Evolutionary conservation across 2,113 vertebrate genomes (phyloP).

Genomic region (Pterocles burchelli): DNA sequence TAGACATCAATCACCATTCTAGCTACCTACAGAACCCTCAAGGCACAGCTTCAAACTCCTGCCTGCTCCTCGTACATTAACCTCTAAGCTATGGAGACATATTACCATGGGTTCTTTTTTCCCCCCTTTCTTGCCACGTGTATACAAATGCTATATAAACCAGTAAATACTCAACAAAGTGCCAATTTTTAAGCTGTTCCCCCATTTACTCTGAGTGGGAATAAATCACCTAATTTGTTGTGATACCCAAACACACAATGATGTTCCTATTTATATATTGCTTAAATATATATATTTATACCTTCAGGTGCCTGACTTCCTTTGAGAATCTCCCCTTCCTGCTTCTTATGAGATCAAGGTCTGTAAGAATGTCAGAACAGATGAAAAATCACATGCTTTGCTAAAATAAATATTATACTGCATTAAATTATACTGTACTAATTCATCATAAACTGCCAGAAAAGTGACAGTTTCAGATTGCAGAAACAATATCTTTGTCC

Average conservation of each 20-base stretch:
- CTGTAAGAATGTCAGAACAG: background rate
- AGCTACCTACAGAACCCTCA: background rate
- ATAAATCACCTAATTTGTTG: background rate
- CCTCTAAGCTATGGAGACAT: background rate
- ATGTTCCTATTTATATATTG: background rate
- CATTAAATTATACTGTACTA: background rate
- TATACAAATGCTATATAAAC: background rate
- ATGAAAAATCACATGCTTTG: background rate
- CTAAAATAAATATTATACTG: background rate
- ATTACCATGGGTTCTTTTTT: rapidly evolving
- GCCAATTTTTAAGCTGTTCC: background rate
- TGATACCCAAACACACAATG: background rate
- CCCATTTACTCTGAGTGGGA: background rate
- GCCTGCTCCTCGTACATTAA: background rate
- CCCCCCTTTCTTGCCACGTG: background rate
- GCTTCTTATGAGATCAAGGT: background rate
- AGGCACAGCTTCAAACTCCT: background rate
- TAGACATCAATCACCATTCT: background rate
- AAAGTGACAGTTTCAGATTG: background rate
- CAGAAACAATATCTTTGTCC: background rate
- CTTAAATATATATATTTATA: background rate
- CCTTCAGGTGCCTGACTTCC: background rate
- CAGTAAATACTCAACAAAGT: background rate
- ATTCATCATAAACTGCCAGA: background rate
- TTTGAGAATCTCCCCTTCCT: background rate